A percentile compares a stretch with the other conserved stretches of the same genome.
These are phyloP conservation scores for Hycleus phaleratus DNA, from an alignment of 1,140 invertebrate species.

Conservation along the genomic window DNA sequence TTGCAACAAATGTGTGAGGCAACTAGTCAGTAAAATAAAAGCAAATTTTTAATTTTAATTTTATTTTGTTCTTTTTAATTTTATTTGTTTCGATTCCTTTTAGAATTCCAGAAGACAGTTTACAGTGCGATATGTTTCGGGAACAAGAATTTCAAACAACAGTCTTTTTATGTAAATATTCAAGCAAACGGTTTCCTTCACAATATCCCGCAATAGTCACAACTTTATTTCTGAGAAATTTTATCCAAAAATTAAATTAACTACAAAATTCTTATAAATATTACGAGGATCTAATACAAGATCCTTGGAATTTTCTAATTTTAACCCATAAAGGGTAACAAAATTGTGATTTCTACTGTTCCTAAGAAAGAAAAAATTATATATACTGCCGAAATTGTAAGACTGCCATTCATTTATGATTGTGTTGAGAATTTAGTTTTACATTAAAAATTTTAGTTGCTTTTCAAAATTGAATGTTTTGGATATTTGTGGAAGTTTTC, in stretches of 20 bases:
- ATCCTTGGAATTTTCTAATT: constrained; percentile 30
- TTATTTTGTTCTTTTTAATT: constrained; percentile 30
- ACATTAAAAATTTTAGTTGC: constrained; percentile 29
- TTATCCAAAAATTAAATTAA: not conserved
- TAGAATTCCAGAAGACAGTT: constrained; percentile 19
- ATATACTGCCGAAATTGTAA: constrained; percentile 42
- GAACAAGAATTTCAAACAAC: not conserved
- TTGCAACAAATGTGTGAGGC: constrained; percentile 38
- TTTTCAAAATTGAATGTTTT: constrained; percentile 41
- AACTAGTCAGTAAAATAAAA: constrained; percentile 40
- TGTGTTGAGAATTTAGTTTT: constrained; percentile 26
- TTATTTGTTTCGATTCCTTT: constrained; percentile 16
- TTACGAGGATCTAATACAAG: not conserved
- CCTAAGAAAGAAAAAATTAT: constrained; percentile 33
- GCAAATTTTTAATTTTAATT: constrained; percentile 26
- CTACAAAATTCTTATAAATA: no score
- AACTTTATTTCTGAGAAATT: constrained; percentile 6
- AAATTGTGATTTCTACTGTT: constrained; percentile 41
- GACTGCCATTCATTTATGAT: constrained; percentile 41
- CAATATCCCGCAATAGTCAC: constrained; percentile 34
- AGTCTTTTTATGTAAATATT: constrained; percentile 19
- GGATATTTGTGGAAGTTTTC: constrained; percentile 28
- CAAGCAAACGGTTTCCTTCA: constrained; percentile 32
- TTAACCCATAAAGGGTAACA: constrained; percentile 33
- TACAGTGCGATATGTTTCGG: constrained; percentile 29